Evolutionary conservation across 2,888 invertebrate genomes (phyloP), one percentile per base, ranked within the genome.

Genomic region (Cerastis rubricosa): DNA sequence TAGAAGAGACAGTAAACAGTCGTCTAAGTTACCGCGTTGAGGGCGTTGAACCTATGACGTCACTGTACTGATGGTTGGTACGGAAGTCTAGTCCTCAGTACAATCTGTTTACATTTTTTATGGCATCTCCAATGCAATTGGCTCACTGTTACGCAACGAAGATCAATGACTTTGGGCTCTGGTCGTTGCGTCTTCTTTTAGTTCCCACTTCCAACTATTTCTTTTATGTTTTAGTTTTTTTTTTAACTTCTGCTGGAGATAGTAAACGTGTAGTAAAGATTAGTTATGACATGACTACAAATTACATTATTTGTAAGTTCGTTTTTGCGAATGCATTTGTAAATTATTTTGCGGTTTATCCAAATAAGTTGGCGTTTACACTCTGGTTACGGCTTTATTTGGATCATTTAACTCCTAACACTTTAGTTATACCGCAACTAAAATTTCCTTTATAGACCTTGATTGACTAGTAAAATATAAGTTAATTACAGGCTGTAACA

Each of bases 81-180:
- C 61, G 78, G 77, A 71, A 74, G 59, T 66, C 25, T 66, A 84
- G 74, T 82, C 66, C 74, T 78, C 71, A 71, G 72, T 66, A 81
- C 81, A 63, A 57, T 73, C 82, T 93, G 93, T 94, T 93, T 94
- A 93, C 90, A 86, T 93, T 94, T 93, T 93, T 94, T 94, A 86
- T 88, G 79, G 79, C 88, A 79, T 84, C 86, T 87, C 74, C 80
- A 83, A 84, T 81, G 82, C 80, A 85, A 82, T 87, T 85, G 76
- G 83, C 81, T 80, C 76, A 81, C 78, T 83, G 69, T 91, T 91
- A 86, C 80, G 84, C 82, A 89, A 89, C 84, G 76, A 83, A 88
- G 91, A 90, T 89, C 91, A 91, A 87, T 89, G 91, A 91, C 92
- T 89, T 86, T 65, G 78, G 43, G 9, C 19, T 69, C 47, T 49